Evolutionary conservation across 2,797 vertebrate species (phyloP), one percentile per base, ranked within the genome.

Genomic region (Mormyrops boulengeri): DNA sequence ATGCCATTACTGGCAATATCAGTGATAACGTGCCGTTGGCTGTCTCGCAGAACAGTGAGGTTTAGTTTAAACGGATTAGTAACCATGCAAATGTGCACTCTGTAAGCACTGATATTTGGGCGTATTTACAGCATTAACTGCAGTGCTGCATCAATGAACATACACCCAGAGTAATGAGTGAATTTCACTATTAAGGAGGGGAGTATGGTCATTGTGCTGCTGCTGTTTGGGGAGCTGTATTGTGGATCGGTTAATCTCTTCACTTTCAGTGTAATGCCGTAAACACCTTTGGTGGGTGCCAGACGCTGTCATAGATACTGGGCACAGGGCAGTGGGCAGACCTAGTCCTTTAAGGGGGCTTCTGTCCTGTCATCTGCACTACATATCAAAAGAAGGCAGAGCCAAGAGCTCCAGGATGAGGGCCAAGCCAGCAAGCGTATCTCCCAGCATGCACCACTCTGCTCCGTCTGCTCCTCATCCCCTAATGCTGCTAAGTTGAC

Each of bases 281-380:
- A 34, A 53, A 85, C 22, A 52, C 47, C 84, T 52, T 85, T 85
- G 47, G n/a, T 50, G 50, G 11, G 12, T 53, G n/a, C 84, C 84
- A 85, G 84, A 47, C 41, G 2, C 26, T 85, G 41, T 82, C 77
- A 47, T 17, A n/a, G 77, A 82, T 82, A 82, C 38, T 22, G 41
- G 77, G 41, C 77, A 47, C 38, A 47, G 77, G 69, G 34, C 69
- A 73, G 69, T 73, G 34, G 69, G 69, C 69, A 73, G 50, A 50
- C 22, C 50, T 34, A 53, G 22, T 55, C 22, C 85, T 55, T 26
- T 30, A 52, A 82, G 49, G 50, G 82, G 50, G 17, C 30, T 55
- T 50, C 85, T 86, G 11, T 86, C 50, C 85, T 86, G 85, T 52
- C 85, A 86, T 86, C 85, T 86, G 85, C 85, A 53, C 49, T 86